Evolutionary conservation across 2,113 vertebrate genomes (phyloP).

Genomic region (Xenotilapia longispinis): DNA sequence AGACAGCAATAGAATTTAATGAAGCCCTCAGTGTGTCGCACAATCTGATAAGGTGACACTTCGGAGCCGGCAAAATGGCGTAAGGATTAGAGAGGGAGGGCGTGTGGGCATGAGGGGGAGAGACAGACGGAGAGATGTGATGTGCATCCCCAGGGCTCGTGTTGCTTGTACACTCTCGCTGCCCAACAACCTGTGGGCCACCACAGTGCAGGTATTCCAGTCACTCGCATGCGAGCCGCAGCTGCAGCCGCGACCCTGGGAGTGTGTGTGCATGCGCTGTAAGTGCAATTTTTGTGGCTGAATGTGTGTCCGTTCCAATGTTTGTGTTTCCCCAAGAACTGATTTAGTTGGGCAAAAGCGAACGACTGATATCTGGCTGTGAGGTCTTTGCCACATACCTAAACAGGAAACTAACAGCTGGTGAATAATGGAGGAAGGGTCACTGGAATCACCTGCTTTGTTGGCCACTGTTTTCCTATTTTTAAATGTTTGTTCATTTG

Average conservation of each 20-base stretch:
- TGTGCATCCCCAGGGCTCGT: neutral
- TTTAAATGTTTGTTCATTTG: neutral
- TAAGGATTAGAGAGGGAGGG: neutral
- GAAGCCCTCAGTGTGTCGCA: neutral
- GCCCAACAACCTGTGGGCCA: neutral
- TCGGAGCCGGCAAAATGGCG: neutral
- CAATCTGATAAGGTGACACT: slow-evolving; percentile 18
- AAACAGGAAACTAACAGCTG: neutral
- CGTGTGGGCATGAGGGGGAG: neutral
- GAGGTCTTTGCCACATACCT: neutral
- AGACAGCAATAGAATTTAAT: slow-evolving; percentile 5
- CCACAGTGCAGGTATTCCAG: neutral
- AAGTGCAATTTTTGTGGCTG: neutral
- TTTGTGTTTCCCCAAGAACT: neutral
- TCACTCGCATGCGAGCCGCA: neutral
- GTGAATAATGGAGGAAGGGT: neutral
- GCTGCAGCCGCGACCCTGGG: neutral
- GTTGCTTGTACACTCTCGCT: neutral
- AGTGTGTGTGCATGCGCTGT: neutral
- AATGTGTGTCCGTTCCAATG: neutral
- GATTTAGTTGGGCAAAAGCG: neutral
- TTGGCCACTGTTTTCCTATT: neutral
- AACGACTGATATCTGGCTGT: neutral
- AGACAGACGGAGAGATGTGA: neutral
- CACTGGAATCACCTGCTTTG: neutral